Evolutionary conservation across 2,113 vertebrate species (phyloP), one percentile per base, ranked within the genome.

Genomic region (Sitta europaea): DNA sequence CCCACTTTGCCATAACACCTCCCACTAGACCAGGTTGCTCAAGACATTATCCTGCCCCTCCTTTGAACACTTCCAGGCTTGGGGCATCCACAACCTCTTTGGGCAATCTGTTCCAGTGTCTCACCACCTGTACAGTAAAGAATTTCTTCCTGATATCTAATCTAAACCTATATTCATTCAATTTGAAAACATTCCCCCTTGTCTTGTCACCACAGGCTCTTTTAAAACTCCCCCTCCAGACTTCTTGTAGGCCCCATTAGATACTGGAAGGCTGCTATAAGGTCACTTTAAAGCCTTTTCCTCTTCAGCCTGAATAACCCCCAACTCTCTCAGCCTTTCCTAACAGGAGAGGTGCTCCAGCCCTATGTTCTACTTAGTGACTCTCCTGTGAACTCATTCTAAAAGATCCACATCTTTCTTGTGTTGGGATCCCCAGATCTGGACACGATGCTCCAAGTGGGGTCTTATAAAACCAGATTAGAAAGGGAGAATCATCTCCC

Each of bases 401-500:
- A 35, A 40, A 12, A 71, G 13, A 28, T 17, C 2, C 17, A 21
- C 2, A 29, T 47, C 13, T 38, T 68, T n/a, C 38, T 18, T 78
- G 19, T n/a, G 9, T 38, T 71, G 20, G 7, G 2, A 13, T 71
- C 16, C 11, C 11, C 20, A 48, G 29, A 63, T 29, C 20, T 48
- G 23, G 47, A 20, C 0, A 0, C 1, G 1, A 15, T 61, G 17
- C 17, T 43, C 18, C 27, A 22, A 50, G 27, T 14, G 11, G 2
- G 16, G 9, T 62, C 9, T 55, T n/a, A 48, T 3, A 48, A 31
- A 25, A 48, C 9, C 11, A 22, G 11, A 55, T 31, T 31, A 48
- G 11, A 40, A 7, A 20, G 16, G 4, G 11, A 31, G 13, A 62
- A 42, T 11, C 24, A 48, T 29, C 48, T 78, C 25, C 24, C 29